A percentile compares a stretch with the other conserved stretches of the same genome.
Evolutionary conservation across 2,888 invertebrate species (phyloP).

Genomic region (Polydesmus complanatus): DNA sequence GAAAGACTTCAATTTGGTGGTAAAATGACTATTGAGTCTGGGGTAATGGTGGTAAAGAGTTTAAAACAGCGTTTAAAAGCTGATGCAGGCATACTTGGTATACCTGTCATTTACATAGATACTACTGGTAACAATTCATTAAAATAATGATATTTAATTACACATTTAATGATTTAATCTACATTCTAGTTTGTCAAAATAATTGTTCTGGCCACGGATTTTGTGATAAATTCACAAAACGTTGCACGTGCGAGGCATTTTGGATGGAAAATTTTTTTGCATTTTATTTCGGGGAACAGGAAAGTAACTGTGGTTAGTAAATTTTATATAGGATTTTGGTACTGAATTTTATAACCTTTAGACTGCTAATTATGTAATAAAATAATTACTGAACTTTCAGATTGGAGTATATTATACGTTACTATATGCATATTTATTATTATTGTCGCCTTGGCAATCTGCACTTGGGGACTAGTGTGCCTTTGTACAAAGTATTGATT

Average conservation of each 20-base stretch:
- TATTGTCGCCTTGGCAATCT: conserved; percentile 27
- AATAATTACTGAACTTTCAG: too few relatives aligned
- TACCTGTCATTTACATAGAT: conserved; percentile 61
- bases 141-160: conserved; percentile 1
- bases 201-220: conserved; percentile 78
- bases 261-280: conserved; percentile 82
- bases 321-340: conserved; percentile 13
- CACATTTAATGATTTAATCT: neutral
- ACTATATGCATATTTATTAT: conserved; percentile 43
- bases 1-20: conserved; percentile 24
- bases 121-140: conserved; percentile 40
- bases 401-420: conserved; percentile 89
- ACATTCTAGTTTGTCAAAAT: conserved; percentile 60
- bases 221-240: conserved; percentile 67
- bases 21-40: conserved; percentile 34
- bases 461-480: conserved; percentile 28
- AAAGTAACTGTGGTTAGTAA: conserved; percentile 61
- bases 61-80: conserved; percentile 53
- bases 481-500: conserved; percentile 27
- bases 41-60: conserved; percentile 49
- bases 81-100: conserved; percentile 54
- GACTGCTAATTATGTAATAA: too few relatives aligned
- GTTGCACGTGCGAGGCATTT: conserved; percentile 83
- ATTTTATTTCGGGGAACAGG: conserved; percentile 48
- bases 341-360: conserved; percentile 12